Conservation (phyloP, 1,140 invertebrate genomes). For the Wiebesia pumilae region DNA sequence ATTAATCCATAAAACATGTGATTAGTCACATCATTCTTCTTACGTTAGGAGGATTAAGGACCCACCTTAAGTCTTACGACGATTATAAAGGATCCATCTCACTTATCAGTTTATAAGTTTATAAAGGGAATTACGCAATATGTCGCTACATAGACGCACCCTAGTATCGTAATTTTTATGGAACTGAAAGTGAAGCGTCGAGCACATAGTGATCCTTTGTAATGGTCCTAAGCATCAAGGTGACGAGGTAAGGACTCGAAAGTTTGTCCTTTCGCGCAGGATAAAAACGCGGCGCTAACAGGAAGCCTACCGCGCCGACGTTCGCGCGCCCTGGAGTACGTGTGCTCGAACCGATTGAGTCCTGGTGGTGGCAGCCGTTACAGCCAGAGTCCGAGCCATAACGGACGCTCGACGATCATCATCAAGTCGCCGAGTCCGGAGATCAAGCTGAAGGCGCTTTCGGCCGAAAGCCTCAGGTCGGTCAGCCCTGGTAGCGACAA, state of each 20-base stretch:
- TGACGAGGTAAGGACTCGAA: too few species aligned
- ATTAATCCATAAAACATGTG: too few species aligned
- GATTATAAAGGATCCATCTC: too few species aligned
- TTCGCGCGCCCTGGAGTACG: slow-evolving; percentile 77
- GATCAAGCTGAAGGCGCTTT: slow-evolving; percentile 84
- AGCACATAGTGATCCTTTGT: too few species aligned
- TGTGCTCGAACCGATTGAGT: slow-evolving; percentile 65
- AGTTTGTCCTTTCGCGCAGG: slow-evolving; percentile 56
- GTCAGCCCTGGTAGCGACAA: slow-evolving; percentile 91
- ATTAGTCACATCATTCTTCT: too few species aligned
- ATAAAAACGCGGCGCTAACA: slow-evolving; percentile 78
- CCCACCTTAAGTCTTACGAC: too few species aligned
- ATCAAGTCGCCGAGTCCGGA: slow-evolving; percentile 73
- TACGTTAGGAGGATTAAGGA: too few species aligned
- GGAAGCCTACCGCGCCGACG: slow-evolving; percentile 80
- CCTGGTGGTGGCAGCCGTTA: slow-evolving; percentile 63
- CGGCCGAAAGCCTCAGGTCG: slow-evolving; percentile 87
- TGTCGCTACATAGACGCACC: too few species aligned
- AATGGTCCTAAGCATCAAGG: too few species aligned
- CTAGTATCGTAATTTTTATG: too few species aligned
- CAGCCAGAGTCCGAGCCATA: slow-evolving; percentile 68
- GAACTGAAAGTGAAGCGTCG: neutral
- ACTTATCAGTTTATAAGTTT: too few species aligned
- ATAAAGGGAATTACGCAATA: too few species aligned
- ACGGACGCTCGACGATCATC: slow-evolving; percentile 64